Percentiles rank a stretch among this genome's conserved stretches.
These are phyloP conservation scores for Prosapia bicincta DNA, from an alignment of 2,888 invertebrate species.

Conservation along the genomic window DNA sequence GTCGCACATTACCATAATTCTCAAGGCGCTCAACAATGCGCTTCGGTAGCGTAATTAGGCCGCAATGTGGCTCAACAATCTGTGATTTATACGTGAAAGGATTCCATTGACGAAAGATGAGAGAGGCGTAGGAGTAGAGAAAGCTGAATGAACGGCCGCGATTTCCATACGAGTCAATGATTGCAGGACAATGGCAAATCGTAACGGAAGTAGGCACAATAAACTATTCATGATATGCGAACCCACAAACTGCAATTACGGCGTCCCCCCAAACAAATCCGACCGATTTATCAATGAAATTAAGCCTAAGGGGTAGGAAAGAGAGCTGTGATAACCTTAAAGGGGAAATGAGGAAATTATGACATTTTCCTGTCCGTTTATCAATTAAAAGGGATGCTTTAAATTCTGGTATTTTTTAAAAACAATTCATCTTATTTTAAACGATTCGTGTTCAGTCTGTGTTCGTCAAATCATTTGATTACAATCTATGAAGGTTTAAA, in stretches of 20 bases:
- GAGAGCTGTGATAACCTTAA: too few species aligned
- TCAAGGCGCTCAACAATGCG: neutral
- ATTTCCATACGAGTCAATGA: slow-evolving; percentile 2
- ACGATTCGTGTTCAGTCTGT: too few species aligned
- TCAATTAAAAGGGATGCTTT: too few species aligned
- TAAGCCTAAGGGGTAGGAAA: too few species aligned
- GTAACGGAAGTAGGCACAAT: neutral
- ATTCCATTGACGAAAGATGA: neutral
- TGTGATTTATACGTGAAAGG: neutral
- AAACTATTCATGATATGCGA: neutral
- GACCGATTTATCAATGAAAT: neutral
- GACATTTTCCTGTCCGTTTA: too few species aligned
- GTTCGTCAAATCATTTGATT: too few species aligned
- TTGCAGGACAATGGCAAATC: neutral
- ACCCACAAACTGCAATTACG: slow-evolving; percentile 2
- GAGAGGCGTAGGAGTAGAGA: neutral
- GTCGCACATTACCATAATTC: neutral
- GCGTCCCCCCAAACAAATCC: neutral
- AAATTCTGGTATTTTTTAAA: too few species aligned
- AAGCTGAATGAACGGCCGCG: neutral
- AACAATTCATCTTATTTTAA: too few species aligned
- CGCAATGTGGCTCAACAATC: neutral
- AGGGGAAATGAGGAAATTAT: too few species aligned
- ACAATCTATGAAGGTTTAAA: too few species aligned
- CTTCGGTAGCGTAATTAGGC: neutral